These are phyloP conservation scores for Drosophila teissieri DNA, from an alignment of 1,140 invertebrate genomes.

Conservation along the genomic window DNA sequence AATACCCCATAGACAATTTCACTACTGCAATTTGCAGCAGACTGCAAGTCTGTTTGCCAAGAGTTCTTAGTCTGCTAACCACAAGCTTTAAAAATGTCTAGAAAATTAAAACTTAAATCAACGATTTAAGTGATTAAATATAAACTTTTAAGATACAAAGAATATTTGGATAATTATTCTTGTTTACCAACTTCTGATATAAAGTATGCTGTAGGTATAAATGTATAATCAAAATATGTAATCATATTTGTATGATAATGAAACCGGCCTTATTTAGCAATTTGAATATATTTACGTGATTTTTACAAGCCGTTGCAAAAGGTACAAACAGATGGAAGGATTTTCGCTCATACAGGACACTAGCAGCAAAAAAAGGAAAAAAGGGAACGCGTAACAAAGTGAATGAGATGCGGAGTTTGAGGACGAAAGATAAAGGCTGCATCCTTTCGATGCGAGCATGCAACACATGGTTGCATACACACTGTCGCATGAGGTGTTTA, in stretches of 20 bases:
- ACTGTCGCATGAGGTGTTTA: constrained; percentile 45
- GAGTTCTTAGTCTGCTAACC: neutral
- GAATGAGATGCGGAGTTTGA: neutral
- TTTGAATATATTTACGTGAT: constrained; percentile 72
- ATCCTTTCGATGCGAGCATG: constrained; percentile 34
- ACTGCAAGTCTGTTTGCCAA: no score
- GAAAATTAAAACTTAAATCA: neutral
- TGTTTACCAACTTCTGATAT: no score
- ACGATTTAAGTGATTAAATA: neutral
- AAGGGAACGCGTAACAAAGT: constrained; percentile 16
- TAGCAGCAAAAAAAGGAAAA: constrained; percentile 30
- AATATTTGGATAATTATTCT: no score
- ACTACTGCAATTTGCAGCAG: constrained; percentile 7
- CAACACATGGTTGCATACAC: constrained; percentile 68
- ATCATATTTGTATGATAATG: no score
- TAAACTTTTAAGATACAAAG: no score
- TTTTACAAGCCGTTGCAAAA: constrained; percentile 66
- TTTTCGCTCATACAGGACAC: constrained; percentile 44
- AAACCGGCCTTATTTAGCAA: constrained; percentile 71
- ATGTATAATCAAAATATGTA: no score
- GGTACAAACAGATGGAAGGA: constrained; percentile 27
- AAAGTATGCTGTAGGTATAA: no score
- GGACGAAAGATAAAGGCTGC: constrained; percentile 6
- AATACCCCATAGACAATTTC: constrained; percentile 64
- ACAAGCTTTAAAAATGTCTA: neutral